A percentile compares a stretch with the other conserved stretches of the same genome.
phyloP scores from a whole-genome alignment of 2,888 invertebrate species.

The Xestia c-nigrum region DNA sequence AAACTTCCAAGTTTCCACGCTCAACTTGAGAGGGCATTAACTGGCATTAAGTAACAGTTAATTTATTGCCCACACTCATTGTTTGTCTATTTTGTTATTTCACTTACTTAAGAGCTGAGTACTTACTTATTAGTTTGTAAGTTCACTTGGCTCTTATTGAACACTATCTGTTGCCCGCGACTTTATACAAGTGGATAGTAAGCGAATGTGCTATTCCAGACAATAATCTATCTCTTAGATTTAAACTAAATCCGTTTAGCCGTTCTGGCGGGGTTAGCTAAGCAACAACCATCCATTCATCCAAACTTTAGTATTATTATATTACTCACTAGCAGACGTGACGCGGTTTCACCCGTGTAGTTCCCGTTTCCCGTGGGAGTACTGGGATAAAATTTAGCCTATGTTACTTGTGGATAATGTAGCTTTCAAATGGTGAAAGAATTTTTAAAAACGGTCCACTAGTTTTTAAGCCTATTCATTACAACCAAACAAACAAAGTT shows the following conservation, averaged over 20 bases:
- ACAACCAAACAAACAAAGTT: too few species aligned
- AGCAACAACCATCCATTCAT: neutral
- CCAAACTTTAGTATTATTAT: neutral
- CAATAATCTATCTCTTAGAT: neutral
- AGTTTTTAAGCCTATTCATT: too few species aligned
- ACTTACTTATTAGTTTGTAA: conserved; percentile 34
- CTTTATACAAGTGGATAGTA: neutral
- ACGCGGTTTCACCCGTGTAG: too few species aligned
- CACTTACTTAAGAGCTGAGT: conserved; percentile 38
- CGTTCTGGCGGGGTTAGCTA: neutral
- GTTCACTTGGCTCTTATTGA: neutral
- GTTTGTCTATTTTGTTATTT: conserved; percentile 71
- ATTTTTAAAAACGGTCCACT: too few species aligned
- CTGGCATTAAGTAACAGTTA: conserved; percentile 64
- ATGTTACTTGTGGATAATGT: too few species aligned
- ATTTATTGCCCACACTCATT: conserved; percentile 78
- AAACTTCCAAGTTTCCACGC: conserved; percentile 71
- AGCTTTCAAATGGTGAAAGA: too few species aligned
- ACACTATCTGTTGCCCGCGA: neutral
- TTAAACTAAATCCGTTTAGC: neutral
- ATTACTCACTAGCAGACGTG: too few species aligned
- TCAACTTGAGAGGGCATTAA: conserved; percentile 45
- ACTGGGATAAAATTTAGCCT: too few species aligned
- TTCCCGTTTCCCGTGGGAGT: too few species aligned
- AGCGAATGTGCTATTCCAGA: neutral